Evolutionary conservation across 2,797 vertebrate genomes (phyloP).

Genomic region (Chaunax sp.): DNA sequence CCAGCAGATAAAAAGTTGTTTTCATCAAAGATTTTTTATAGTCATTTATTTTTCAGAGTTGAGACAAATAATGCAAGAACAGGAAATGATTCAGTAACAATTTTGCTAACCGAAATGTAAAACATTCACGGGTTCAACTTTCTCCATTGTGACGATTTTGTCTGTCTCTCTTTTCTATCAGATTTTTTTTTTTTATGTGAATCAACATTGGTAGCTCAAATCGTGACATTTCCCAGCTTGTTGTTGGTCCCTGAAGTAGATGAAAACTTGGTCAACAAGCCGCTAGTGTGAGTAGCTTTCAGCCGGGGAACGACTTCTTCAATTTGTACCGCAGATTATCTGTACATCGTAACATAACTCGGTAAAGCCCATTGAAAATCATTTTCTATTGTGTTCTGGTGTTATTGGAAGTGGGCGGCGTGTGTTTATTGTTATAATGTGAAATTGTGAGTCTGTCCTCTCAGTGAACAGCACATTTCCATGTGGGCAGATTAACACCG

Average conservation of each 20-base stretch:
- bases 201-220: no score
- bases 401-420: fast-evolving
- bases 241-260: slow-evolving; percentile 54
- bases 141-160: no score
- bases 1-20: no score
- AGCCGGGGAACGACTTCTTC: slow-evolving; percentile 39
- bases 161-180: no score
- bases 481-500: slow-evolving; percentile 68
- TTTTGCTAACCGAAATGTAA: no score
- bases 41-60: no score
- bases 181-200: no score
- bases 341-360: slow-evolving; percentile 31
- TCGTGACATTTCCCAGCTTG: slow-evolving; percentile 39
- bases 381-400: not conserved
- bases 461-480: slow-evolving; percentile 46
- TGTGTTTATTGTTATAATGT: not conserved
- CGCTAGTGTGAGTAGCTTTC: slow-evolving; percentile 28
- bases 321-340: slow-evolving; percentile 42
- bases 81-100: no score
- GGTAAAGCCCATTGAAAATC: slow-evolving; percentile 35
- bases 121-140: no score
- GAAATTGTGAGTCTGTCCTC: not conserved
- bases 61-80: no score
- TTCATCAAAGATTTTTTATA: no score
- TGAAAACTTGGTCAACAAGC: slow-evolving; percentile 79